These are phyloP conservation scores for Mugil cephalus DNA, from an alignment of 2,113 vertebrate species.

Conservation along the genomic window DNA sequence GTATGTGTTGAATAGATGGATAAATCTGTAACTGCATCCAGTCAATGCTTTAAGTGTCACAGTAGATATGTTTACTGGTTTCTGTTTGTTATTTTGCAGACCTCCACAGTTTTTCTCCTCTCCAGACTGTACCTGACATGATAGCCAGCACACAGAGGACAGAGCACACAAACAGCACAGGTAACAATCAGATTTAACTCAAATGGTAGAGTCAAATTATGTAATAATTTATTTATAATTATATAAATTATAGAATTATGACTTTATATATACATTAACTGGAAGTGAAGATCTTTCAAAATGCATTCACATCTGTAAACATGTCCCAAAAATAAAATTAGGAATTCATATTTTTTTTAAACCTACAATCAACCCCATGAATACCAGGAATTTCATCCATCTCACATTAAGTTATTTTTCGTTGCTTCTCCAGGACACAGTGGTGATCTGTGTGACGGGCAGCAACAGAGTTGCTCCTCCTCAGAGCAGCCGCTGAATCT, in stretches of 20 bases:
- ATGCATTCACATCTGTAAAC: no score
- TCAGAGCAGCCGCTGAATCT: conserved; percentile 71
- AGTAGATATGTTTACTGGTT: not conserved
- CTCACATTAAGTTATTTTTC: not conserved
- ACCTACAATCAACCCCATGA: no score
- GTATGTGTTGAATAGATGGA: no score
- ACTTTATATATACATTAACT: not conserved
- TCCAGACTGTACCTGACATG: conserved; percentile 79
- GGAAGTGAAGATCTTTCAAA: no score
- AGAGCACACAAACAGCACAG: conserved; percentile 83
- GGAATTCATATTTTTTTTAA: no score
- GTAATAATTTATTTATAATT: no score
- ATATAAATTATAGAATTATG: accelerated
- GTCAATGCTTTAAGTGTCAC: no score
- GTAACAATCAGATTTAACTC: conserved; percentile 17
- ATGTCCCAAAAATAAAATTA: no score
- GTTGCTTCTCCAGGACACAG: conserved; percentile 62
- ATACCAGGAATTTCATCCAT: no score
- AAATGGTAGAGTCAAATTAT: no score
- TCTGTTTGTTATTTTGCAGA: conserved; percentile 72
- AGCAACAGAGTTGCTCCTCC: conserved; percentile 44
- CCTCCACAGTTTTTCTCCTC: conserved; percentile 78
- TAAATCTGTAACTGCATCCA: no score
- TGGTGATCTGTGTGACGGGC: conserved; percentile 84
- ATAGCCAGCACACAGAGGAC: conserved; percentile 73